Evolutionary conservation across 2,888 invertebrate genomes (phyloP), one percentile per base, ranked within the genome.

Genomic region (Ellobium chinense): DNA sequence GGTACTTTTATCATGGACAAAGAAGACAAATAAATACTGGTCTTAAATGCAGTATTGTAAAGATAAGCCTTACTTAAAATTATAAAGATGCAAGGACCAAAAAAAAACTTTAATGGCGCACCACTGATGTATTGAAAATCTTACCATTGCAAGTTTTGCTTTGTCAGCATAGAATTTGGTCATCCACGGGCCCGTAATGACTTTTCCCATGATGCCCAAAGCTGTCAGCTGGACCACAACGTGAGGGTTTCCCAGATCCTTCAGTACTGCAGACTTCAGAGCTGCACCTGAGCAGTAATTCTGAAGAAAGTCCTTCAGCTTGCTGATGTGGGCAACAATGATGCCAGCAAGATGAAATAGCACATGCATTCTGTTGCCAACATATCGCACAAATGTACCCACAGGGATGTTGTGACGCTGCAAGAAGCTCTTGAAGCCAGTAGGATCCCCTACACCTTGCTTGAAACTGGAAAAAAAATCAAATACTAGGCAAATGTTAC

Each of bases 181-280:
- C 70, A 70, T 70, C 70, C 70, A 70, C 21, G 70, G 70, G n/a
- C 70, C 70, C 24, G 70, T 70, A 27, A 70, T 14, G 12, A 54
- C 29, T 24, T 70, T 70, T 5, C 70, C 70, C 4, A 70, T 27
- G 27, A 70, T 12, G 24, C 24, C 70, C 12, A 70, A 29, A 4
- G 70, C 70, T 54, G 12, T 4, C 27, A 70, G n/a, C 46, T 70
- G 46, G 18, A 54, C 54, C 12, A 70, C 27, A 21, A 46, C 46
- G 2, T 2, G 21, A 12, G 39, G 27, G 4, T 54, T 46, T 24
- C 14, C 24, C 29, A 70, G 18, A 29, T 46, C 70, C 54, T 54
- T 54, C 54, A 70, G 29, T 14, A 70, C 3, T 5, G 24, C 27
- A 7, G n/a, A n/a, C 1, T 29, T 21, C 2, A 70, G 70, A 70